A percentile compares a stretch with the other conserved stretches of the same genome.
phyloP scores from a whole-genome alignment of 2,888 invertebrate genomes.

The Glyphotaelius pellucidus region DNA sequence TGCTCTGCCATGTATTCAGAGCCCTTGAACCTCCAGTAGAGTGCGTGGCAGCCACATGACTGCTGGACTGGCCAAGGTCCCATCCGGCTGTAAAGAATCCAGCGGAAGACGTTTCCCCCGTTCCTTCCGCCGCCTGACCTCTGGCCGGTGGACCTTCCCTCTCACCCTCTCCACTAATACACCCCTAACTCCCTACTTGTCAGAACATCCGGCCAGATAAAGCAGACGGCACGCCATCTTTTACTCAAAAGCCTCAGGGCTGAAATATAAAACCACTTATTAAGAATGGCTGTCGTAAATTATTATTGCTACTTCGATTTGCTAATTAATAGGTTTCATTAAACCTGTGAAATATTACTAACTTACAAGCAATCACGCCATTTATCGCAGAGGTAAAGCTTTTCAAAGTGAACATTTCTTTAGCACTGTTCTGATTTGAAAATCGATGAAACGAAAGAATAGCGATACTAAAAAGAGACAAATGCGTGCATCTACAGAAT shows the following conservation, averaged over 20 bases:
- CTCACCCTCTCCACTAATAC: neutral
- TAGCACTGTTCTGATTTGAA: no score
- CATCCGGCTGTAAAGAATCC: slow-evolving; percentile 41
- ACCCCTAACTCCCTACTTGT: neutral
- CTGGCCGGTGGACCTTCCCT: neutral
- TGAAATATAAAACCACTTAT: neutral
- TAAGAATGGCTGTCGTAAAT: neutral
- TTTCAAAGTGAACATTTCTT: no score
- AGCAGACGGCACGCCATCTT: slow-evolving; percentile 22
- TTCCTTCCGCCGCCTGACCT: slow-evolving; percentile 27
- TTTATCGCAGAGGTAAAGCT: no score
- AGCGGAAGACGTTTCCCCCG: slow-evolving; percentile 32
- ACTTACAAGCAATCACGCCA: no score
- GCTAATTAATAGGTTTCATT: no score
- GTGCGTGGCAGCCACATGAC: neutral
- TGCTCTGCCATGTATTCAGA: neutral
- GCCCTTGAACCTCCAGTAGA: slow-evolving; percentile 3
- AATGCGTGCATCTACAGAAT: no score
- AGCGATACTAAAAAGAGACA: no score
- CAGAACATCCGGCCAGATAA: slow-evolving; percentile 30
- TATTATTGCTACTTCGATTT: no score
- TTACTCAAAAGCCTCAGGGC: neutral
- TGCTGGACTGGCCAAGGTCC: slow-evolving; percentile 8
- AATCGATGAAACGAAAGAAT: no score
- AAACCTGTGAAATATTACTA: no score